Evolutionary conservation across 2,797 vertebrate species (phyloP), one percentile per base, ranked within the genome.

Genomic region (Phataginus tricuspis): DNA sequence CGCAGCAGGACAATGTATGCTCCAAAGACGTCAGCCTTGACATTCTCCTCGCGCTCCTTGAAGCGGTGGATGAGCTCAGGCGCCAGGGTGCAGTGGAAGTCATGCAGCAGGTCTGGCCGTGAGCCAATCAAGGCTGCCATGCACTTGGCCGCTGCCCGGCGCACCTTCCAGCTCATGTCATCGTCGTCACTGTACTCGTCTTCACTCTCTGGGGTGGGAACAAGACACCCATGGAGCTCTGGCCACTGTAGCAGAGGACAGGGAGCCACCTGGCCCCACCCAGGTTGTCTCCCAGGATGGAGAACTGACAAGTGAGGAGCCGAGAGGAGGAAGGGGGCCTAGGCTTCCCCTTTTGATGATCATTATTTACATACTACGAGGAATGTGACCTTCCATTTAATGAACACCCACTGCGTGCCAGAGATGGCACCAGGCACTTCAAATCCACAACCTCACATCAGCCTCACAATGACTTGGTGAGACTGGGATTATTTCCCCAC

Each of bases 101-200:
- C 99, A 34, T 98, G 98, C 25, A 99, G 98, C 77, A 99, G 98
- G 85, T 99, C 99, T 0, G 99, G 98, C 69, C 99, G 98, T 0
- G 98, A 99, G 97, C 98, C 97, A 87, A 99, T 98, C 72, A 99
- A 37, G 1, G 99, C 99, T 51, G 99, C 99, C 98, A 99, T 96
- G 95, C 99, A 99, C 98, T 99, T 99, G 27, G 99, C 99, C 0
- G 99, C 99, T 0, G 99, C 99, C 92, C 99, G 99, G 0, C 99
- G 99, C 31, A 99, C 99, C 94, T 99, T 99, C 99, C 99, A 99
- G 98, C 99, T 99, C 99, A 99, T 99, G 85, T 99, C 99, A 0
- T 99, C 99, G 1, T 99, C 99, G 0, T 99, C 99, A 0, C 99
- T 99, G 98, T 99, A 99, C 88, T 99, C 99, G 0, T 99, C 99